phyloP scores from a whole-genome alignment of 2,888 invertebrate species.

The Dysmachus trigonus region DNA sequence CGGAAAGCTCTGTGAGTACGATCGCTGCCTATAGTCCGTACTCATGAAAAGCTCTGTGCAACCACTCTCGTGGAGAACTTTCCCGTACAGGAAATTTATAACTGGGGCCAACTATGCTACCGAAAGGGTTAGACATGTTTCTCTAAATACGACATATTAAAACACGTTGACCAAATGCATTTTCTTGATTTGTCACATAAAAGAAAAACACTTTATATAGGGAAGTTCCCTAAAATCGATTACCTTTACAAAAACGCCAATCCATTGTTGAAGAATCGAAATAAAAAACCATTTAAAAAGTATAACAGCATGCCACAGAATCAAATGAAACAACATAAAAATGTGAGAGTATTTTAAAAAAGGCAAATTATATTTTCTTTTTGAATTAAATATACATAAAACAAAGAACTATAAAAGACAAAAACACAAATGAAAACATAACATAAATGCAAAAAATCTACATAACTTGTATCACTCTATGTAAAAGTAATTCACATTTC shows the following conservation, averaged over 20 bases:
- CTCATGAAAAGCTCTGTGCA: too few species aligned
- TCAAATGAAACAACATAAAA: not conserved
- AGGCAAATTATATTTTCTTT: slow-evolving; percentile 36
- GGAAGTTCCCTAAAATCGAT: not conserved
- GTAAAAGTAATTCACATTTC: slow-evolving; percentile 21
- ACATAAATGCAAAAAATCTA: slow-evolving; percentile 42
- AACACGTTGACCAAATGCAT: too few species aligned
- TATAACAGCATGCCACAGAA: not conserved
- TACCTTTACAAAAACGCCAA: not conserved
- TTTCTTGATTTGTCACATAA: too few species aligned
- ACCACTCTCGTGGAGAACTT: too few species aligned
- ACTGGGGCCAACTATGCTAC: too few species aligned
- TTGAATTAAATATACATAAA: slow-evolving; percentile 33
- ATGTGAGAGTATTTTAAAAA: not conserved
- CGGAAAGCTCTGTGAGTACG: too few species aligned
- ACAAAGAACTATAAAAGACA: slow-evolving; percentile 25
- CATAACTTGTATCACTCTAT: slow-evolving; percentile 37
- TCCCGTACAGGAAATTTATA: too few species aligned
- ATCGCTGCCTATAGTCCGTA: too few species aligned
- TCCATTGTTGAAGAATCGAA: not conserved
- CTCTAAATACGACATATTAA: too few species aligned
- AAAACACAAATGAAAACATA: slow-evolving; percentile 37
- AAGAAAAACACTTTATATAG: too few species aligned
- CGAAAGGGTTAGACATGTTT: too few species aligned
- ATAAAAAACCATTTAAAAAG: not conserved